These are phyloP conservation scores for Erpornis zantholeuca DNA, from an alignment of 2,113 vertebrate species.

Conservation along the genomic window DNA sequence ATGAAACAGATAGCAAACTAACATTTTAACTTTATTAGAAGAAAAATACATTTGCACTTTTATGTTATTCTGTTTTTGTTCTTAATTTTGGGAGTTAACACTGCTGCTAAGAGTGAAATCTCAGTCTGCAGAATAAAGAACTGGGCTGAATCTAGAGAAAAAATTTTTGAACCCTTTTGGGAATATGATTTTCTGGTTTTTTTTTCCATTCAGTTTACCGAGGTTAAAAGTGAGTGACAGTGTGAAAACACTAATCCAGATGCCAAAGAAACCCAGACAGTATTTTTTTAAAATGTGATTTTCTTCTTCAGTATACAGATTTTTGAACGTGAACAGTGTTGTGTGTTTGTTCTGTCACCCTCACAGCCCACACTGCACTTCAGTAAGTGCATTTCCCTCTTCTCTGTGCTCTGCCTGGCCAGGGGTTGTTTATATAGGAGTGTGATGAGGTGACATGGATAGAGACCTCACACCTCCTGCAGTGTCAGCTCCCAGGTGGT, in stretches of 20 bases:
- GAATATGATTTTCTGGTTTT: neutral
- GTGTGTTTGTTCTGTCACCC: neutral
- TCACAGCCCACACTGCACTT: neutral
- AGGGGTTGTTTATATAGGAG: neutral
- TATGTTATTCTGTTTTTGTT: neutral
- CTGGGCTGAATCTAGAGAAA: neutral
- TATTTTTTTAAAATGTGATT: accelerated
- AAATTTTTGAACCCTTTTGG: neutral
- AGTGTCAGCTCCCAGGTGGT: neutral
- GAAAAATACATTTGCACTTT: neutral
- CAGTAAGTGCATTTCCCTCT: neutral
- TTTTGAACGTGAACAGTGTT: neutral
- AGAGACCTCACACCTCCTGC: neutral
- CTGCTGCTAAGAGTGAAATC: neutral
- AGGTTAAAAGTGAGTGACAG: neutral
- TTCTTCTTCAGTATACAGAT: neutral
- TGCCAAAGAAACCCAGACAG: accelerated
- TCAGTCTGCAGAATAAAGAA: neutral
- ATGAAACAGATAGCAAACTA: neutral
- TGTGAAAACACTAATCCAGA: neutral
- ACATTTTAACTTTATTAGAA: neutral
- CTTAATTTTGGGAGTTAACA: neutral
- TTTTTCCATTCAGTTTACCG: neutral
- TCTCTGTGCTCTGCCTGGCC: neutral
- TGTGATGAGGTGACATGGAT: neutral